A percentile compares a stretch with the other conserved stretches of the same genome.
Conservation (phyloP, 2,113 vertebrate genomes). For the Phaetusa simplex region DNA sequence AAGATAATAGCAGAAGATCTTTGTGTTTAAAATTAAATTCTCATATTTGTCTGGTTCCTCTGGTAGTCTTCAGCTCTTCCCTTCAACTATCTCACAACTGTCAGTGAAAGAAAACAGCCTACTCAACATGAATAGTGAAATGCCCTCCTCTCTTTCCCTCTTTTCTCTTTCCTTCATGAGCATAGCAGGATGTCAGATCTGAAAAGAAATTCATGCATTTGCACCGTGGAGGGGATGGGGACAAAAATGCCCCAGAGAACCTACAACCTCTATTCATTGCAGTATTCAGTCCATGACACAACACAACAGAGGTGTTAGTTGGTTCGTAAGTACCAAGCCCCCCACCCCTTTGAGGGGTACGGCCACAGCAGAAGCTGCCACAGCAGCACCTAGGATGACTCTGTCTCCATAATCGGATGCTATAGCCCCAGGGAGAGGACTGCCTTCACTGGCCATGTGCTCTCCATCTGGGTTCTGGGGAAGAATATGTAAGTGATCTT, state of each 20-base stretch:
- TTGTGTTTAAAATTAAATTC: not conserved
- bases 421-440: not conserved
- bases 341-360: not conserved
- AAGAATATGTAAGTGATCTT: not conserved
- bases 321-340: not conserved
- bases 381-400: not conserved
- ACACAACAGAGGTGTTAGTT: not conserved
- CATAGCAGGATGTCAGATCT: not conserved
- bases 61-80: not conserved
- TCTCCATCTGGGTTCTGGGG: not conserved
- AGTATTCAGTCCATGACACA: not conserved
- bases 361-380: not conserved
- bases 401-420: accelerated
- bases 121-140: not conserved
- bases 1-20: conserved; percentile 14
- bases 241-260: not conserved
- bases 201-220: not conserved
- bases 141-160: not conserved
- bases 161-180: not conserved
- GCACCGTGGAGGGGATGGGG: accelerated
- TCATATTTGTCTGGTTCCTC: not conserved
- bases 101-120: not conserved
- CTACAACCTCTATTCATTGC: not conserved
- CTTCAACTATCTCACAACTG: not conserved
- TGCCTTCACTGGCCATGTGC: not conserved